phyloP scores from a whole-genome alignment of 2,888 invertebrate genomes.

The Muscina levida region DNA sequence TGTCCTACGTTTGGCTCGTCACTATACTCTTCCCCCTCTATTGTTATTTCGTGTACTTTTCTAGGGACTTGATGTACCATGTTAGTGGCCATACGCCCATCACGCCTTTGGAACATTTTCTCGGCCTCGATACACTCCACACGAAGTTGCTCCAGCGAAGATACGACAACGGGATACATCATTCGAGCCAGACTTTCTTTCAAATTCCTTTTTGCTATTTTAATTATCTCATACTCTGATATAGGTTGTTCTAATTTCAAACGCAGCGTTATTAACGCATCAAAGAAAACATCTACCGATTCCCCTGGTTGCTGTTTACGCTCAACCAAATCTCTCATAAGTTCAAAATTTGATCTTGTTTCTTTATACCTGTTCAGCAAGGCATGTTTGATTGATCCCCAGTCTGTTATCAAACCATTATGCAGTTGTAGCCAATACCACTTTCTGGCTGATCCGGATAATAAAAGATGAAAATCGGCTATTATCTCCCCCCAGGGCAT shows the following conservation, averaged over 20 bases:
- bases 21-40: neutral
- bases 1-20: neutral
- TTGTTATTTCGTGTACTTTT: neutral
- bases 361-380: neutral
- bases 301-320: no score
- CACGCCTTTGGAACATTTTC: neutral
- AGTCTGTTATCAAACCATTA: neutral
- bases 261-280: neutral
- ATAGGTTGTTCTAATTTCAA: constrained; percentile 14
- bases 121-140: constrained; percentile 15
- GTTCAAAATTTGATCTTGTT: constrained; percentile 1
- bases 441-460: neutral
- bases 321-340: neutral
- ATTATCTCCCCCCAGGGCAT: constrained; percentile 20
- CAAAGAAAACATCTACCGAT: neutral
- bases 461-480: constrained; percentile 12
- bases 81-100: neutral
- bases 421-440: constrained; percentile 27
- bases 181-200: neutral
- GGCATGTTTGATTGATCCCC: neutral
- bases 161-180: constrained; percentile 1
- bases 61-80: neutral
- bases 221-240: constrained; percentile 19
- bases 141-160: constrained; percentile 28
- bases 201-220: constrained; percentile 2